Evolutionary conservation across 1,140 invertebrate species (phyloP).

Genomic region (Eubasilissa regina): DNA sequence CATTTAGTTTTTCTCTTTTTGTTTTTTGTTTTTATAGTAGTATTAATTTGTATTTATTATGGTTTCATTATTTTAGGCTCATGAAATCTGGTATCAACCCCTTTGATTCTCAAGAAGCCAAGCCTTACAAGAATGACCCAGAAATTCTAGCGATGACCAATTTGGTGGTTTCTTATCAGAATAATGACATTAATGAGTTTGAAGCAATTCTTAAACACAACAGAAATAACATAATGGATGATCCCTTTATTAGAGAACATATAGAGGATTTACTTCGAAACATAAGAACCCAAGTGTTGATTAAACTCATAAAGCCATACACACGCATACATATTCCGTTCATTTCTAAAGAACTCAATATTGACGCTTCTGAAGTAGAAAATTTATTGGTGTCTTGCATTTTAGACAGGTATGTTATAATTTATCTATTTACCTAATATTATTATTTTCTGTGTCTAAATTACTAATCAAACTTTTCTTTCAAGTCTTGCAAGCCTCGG

Average conservation of each 20-base stretch:
- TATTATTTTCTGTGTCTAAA: neutral
- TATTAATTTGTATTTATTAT: no score
- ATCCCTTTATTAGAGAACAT: conserved; percentile 99
- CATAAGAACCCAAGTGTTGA: conserved; percentile 97
- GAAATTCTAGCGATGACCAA: conserved; percentile 99
- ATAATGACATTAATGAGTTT: conserved; percentile 99
- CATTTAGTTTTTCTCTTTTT: conserved; percentile 4
- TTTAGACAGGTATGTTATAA: conserved; percentile 86
- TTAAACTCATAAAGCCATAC: conserved; percentile 98
- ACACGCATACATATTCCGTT: conserved; percentile 98
- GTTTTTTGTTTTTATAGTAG: no score
- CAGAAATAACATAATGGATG: conserved; percentile 98
- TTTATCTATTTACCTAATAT: neutral
- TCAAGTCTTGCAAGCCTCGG: no score
- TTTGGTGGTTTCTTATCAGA: conserved; percentile 98
- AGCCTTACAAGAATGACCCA: conserved; percentile 99
- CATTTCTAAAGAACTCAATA: conserved; percentile 97
- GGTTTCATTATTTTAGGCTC: conserved; percentile 77
- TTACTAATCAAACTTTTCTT: no score
- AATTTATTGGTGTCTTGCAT: conserved; percentile 99
- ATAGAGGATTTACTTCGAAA: conserved; percentile 98
- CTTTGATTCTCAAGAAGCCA: conserved; percentile 99
- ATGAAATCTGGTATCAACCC: conserved; percentile 99
- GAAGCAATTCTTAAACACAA: conserved; percentile 97
- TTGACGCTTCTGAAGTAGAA: conserved; percentile 96